Conservation (phyloP, 2,797 vertebrate species). For the Oreochromis grahami region DNA sequence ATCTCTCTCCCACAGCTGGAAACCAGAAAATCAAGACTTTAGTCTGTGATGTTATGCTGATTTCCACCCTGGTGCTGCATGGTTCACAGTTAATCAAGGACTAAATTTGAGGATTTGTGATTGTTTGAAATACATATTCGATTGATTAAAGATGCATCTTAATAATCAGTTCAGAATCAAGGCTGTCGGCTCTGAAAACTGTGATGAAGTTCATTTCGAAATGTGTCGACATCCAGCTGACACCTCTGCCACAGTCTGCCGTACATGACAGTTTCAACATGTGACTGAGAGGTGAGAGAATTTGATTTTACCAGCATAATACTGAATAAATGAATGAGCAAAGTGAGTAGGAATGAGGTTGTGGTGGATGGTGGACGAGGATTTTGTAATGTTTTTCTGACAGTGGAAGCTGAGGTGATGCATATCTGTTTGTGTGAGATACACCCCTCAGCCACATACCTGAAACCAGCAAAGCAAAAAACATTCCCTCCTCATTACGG, state of each 20-base stretch:
- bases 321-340: background rate
- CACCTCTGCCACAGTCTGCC: background rate
- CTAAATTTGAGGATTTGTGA: conserved; percentile 19
- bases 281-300: background rate
- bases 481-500: background rate
- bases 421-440: background rate
- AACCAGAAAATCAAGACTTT: conserved; percentile 32
- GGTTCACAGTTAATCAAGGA: conserved; percentile 31
- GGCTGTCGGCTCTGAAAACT: background rate
- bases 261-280: background rate
- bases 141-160: conserved; percentile 6
- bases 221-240: background rate
- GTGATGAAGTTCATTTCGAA: background rate
- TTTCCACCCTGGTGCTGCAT: conserved; percentile 15
- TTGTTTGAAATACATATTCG: conserved; percentile 22
- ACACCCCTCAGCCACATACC: background rate
- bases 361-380: background rate
- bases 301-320: background rate
- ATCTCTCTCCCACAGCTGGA: conserved; percentile 30
- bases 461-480: background rate
- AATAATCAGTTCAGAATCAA: background rate
- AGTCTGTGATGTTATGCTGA: conserved; percentile 20
- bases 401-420: background rate
- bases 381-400: background rate
- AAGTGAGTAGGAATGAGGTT: background rate